phyloP scores from a whole-genome alignment of 2,797 vertebrate species.

The Clarias laeviceps region DNA sequence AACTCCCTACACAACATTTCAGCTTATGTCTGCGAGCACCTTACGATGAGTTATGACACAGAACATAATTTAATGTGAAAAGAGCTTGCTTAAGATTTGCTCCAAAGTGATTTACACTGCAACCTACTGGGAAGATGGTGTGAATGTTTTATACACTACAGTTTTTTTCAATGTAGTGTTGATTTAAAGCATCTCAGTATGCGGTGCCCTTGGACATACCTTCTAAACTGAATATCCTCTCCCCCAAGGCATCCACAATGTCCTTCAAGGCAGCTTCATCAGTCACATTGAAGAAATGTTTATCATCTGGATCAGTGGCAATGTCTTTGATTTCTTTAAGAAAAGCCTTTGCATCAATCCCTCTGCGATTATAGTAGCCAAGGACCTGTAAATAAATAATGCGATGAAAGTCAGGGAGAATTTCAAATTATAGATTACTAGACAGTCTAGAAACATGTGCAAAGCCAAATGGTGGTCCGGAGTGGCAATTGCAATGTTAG shows the following conservation, averaged over 20 bases:
- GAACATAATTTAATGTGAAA: constrained; percentile 42
- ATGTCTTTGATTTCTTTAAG: constrained; percentile 96
- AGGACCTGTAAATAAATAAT: constrained; percentile 79
- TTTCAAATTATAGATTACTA: neutral
- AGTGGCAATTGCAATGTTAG: neutral
- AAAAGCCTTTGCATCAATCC: constrained; percentile 95
- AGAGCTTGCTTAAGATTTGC: constrained; percentile 41
- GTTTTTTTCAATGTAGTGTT: constrained; percentile 39
- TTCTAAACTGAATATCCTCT: constrained; percentile 98
- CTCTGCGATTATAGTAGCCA: constrained; percentile 95
- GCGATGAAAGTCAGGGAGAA: constrained; percentile 20
- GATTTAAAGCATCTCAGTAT: constrained; percentile 32
- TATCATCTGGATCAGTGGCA: constrained; percentile 95
- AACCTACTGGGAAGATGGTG: constrained; percentile 32
- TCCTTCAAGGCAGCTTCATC: constrained; percentile 96
- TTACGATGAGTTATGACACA: constrained; percentile 37
- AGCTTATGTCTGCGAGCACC: constrained; percentile 15
- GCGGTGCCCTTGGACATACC: constrained; percentile 66
- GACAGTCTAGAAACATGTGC: neutral
- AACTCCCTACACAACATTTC: constrained; percentile 33
- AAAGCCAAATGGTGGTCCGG: neutral
- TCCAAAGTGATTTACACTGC: constrained; percentile 44
- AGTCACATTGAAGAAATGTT: constrained; percentile 97
- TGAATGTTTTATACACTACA: constrained; percentile 43
- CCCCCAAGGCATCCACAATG: constrained; percentile 95